Base-by-base conservation (phyloP, 2,888 invertebrate genomes). In the Brachylomia viminalis region DNA sequence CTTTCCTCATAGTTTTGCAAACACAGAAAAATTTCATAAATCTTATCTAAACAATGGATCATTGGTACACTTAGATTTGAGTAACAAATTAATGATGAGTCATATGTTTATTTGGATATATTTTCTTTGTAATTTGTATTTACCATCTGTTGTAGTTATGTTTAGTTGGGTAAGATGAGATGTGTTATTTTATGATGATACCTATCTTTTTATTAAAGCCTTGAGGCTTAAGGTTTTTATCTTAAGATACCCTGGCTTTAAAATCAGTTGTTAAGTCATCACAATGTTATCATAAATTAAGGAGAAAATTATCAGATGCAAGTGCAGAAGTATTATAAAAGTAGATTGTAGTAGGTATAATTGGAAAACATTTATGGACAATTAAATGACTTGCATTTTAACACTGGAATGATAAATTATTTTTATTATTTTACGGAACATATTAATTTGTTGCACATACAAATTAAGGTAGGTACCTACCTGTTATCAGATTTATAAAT, bases 321-420 rank as follows among this genome's bases (percentile, higher is more conserved):
- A 23, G 42, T 78, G n/a, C 30, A 56, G 27, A 20, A 38, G 1
- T 38, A n/a, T 23, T 54, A 17, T 33, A 54, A 71, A 61, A 72
- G 20, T 42, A 45, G 6, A 33, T 20, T 33, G 4, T 23, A 38
- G 17, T 72, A 38, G 33, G 20, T 27, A 59, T 27, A 45, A 70
- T 52, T n/a, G 20, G 20, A 33, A 65, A 69, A 66, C 11, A 66
- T 45, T 49, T 52, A 64, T 67, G 15, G 11, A 70, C 23, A 33
- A 81, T 66, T 65, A 81, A 33, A 70, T 80, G 75, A 80, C 70
- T 80, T 82, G 76, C 82, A 70, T 66, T 66, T 80, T 75, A 71
- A 59, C 13, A 54, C 23, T 23, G 10, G 6, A 42, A 20, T 20
- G 10, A n/a, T 58, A 27, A 52, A 65, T 33, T 38, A 13, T 27